Evolutionary conservation across 2,797 vertebrate genomes (phyloP), one percentile per base, ranked within the genome.

Genomic region (Enoplosus armatus): DNA sequence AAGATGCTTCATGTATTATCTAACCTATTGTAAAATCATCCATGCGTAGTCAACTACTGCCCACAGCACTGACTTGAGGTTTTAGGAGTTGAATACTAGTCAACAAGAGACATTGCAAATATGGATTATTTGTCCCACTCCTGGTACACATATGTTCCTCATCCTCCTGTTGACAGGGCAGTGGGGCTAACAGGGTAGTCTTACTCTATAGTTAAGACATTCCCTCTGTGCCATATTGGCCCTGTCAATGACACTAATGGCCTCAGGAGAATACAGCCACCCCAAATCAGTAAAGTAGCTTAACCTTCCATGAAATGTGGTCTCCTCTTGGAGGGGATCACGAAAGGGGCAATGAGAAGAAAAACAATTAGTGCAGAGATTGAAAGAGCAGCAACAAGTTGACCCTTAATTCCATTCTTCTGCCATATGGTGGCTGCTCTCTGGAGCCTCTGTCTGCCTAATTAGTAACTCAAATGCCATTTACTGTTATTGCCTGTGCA

Each of bases 341-440:
- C 47, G 3, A 74, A 78, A 77, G 82, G 88, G 79, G 75, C 88
- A n/a, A n/a, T 83, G 85, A 83, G 85, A 84, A 93, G 84, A 88
- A 92, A 94, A 93, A 91, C 92, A 93, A 94, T 94, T 95, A 94
- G 92, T 67, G 41, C 33, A 82, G 39, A 93, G 93, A 89, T 86
- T 94, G 84, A 92, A 92, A 93, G 82, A 93, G 88, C 88, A 86
- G 84, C 72, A 80, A 79, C 77, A 79, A 79, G 81, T 82, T 90
- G 76, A 79, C 73, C 87, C 88, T 82, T 87, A 79, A 76, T 77
- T 85, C 82, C 75, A 90, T 80, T 85, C 83, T 83, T 77, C 64
- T 87, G 88, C 94, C 95, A 96, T 94, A 95, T 96, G 95, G 93
- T 91, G 87, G 73, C 82, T 87, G 86, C 86, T 89, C 73, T 92